Evolutionary conservation across 1,140 invertebrate species (phyloP), one percentile per base, ranked within the genome.

Genomic region (Eriocheir sinensis): DNA sequence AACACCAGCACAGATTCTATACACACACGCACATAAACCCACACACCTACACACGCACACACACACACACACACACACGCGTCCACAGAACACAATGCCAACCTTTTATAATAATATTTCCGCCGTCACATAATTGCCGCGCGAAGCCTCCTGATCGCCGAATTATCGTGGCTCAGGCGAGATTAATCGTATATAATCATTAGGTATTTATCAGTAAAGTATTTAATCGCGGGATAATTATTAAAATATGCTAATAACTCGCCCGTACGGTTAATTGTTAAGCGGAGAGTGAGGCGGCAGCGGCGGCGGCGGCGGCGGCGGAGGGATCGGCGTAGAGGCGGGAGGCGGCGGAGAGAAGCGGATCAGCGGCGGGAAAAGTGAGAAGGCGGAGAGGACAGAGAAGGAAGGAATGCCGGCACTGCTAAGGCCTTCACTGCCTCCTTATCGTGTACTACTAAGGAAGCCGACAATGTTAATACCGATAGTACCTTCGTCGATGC

Each of bases 41-140:
- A 72, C 60, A n/a, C 12, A n/a, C 60, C 27, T 3, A 72, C 60
- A 60, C 53, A 60, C 6, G 27, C 6, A 60, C 53, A 72, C 27
- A 72, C 60, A 72, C 6, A 72, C 6, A 72, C 6, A 27, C 27
- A 27, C 6, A 86, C 83, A 86, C 36, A n/a, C n/a, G n/a, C n/a
- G n/a, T n/a, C n/a, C n/a, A n/a, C n/a, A n/a, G n/a, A 41, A 86
- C 12, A 40, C 83, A 86, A 86, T n/a, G n/a, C 15, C 83, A 86
- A 34, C 30, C 81, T 40, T 72, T 72, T 72, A 72, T 72, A 72
- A 72, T 72, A 72, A 72, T 72, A 72, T 72, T 72, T 72, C n/a
- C 34, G 40, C 8, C 12, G 40, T 86, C 40, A 86, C 83, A 41
- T 86, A 40, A 86, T 86, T 72, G n/a, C n/a, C 21, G 60, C 27